Evolutionary conservation across 2,888 invertebrate species (phyloP), one percentile per base, ranked within the genome.

Genomic region (Molanna angustata): DNA sequence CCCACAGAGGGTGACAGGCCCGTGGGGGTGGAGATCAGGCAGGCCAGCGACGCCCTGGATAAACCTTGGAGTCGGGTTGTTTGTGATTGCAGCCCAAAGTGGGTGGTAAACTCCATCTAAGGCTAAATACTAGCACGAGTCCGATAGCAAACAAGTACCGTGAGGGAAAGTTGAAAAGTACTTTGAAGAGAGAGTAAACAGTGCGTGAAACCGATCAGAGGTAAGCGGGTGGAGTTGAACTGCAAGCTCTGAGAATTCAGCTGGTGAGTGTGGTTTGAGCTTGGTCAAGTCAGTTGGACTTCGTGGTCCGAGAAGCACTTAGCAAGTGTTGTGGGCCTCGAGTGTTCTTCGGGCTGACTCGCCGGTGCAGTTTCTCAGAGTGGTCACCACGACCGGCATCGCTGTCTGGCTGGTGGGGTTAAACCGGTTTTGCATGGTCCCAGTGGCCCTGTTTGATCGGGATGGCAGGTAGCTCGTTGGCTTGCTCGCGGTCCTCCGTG

Each of bases 151-250:
- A 74, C 72, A 81, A 81, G 79, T 80, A 80, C 79, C 80, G 80
- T 79, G 81, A 83, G 79, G 80, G 80, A 84, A 83, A 84, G 82
- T 73, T 82, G 80, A 77, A 81, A 81, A 83, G 80, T 74, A 82
- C 81, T 82, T 79, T 80, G 80, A 80, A 82, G 76, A 82, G 69
- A 73, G 72, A 73, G 72, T 73, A 67, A 74, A 72, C 64, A 74
- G 72, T 69, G 70, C 71, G 73, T 76, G 74, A 71, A 70, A 76
- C 73, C 71, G 74, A 70, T 71, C 74, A 72, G 70, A 70, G 73
- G 73, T 72, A 74, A 75, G 70, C 73, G 78, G 73, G 80, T 80
- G 73, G 80, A 80, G 72, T 72, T 72, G 70, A 69, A 73, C 73
- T 70, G 70, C 69, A 68, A 66, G 68, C 69, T 69, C 69, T 68